These are phyloP conservation scores for Macrocentrus cingulum DNA, from an alignment of 1,140 invertebrate species.

Conservation along the genomic window DNA sequence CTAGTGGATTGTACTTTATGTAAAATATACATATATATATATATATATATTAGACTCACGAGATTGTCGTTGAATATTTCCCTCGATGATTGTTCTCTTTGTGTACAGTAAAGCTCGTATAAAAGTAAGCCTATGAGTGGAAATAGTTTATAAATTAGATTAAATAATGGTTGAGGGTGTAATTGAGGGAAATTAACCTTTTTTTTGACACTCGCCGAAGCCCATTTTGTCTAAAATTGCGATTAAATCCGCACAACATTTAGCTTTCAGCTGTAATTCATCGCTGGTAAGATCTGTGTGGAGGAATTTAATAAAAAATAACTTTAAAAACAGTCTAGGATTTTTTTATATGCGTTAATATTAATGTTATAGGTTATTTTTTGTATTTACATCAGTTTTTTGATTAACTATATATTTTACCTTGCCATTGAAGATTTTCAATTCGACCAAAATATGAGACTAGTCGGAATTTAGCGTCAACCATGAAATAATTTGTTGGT, in stretches of 20 bases:
- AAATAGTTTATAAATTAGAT: conserved; percentile 21
- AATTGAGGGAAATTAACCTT: conserved; percentile 32
- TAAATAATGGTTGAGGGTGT: not conserved
- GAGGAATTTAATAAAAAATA: no score
- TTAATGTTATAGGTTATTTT: no score
- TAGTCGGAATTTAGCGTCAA: conserved; percentile 43
- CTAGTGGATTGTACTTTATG: no score
- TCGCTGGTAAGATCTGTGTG: conserved; percentile 45
- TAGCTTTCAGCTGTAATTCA: conserved; percentile 41
- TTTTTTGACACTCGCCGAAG: conserved; percentile 47
- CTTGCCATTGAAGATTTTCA: conserved; percentile 37
- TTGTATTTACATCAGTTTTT: no score
- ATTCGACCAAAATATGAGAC: conserved; percentile 43
- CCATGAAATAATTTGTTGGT: conserved; percentile 38
- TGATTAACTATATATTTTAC: no score
- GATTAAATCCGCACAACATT: conserved; percentile 44
- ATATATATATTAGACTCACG: conserved; percentile 5
- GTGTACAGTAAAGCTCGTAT: conserved; percentile 45
- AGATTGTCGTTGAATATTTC: not conserved
- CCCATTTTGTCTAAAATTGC: conserved; percentile 36
- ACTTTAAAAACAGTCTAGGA: no score
- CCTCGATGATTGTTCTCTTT: conserved; percentile 37
- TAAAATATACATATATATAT: not conserved
- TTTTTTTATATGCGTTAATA: no score
- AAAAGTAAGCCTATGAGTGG: conserved; percentile 42